These are phyloP conservation scores for Pelochelys cantorii DNA, from an alignment of 2,797 vertebrate species.

Conservation along the genomic window DNA sequence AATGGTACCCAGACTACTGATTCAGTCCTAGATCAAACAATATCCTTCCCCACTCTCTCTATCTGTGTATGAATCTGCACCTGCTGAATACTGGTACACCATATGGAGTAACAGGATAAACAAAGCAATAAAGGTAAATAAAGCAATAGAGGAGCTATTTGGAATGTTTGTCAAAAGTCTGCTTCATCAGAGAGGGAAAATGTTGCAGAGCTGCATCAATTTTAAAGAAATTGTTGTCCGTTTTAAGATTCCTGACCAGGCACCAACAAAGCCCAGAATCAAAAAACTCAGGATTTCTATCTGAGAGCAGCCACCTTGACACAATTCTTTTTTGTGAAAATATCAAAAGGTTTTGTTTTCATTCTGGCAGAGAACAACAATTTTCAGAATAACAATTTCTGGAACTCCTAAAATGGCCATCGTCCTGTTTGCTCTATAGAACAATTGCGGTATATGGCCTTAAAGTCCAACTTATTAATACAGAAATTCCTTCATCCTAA, in stretches of 20 bases:
- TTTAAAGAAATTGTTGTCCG: neutral
- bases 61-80: neutral
- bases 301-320: neutral
- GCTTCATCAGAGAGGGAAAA: neutral
- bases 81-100: neutral
- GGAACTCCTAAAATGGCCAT: neutral
- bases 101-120: neutral
- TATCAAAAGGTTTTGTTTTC: neutral
- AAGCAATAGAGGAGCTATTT: neutral
- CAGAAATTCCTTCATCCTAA: neutral
- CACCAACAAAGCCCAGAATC: neutral
- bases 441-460: neutral
- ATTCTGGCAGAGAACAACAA: neutral
- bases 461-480: neutral
- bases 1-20: neutral
- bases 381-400: neutral
- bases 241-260: neutral
- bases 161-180: neutral
- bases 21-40: neutral
- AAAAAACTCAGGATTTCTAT: neutral
- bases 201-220: neutral
- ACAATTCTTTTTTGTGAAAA: neutral
- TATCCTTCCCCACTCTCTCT: neutral
- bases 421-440: neutral
- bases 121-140: neutral